Base-by-base conservation (phyloP, 2,113 vertebrate species). In the Rynchops niger region DNA sequence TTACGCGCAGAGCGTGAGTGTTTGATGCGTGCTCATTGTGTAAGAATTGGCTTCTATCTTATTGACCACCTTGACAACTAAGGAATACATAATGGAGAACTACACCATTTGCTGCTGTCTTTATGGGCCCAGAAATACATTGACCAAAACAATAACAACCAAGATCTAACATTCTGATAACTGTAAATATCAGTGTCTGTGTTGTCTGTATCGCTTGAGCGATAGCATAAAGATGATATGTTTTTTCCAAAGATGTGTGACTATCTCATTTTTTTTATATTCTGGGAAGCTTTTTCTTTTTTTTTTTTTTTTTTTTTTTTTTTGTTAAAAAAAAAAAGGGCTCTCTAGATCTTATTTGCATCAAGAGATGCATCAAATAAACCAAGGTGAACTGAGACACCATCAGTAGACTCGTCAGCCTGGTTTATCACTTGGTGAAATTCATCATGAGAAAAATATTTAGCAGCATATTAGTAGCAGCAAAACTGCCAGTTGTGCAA, bases 381-480 rank as follows among this genome's bases (percentile, higher is more conserved):
- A 40, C 43, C 49, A 91, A 80, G 65, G 78, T 93, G 91, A 96
- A 82, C 83, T 56, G 92, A 59, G 73, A 65, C 40, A 38, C 30
- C 15, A 15, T 71, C n/a, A 69, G 73, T 56, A 92, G 53, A 93
- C 92, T 95, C 93, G 70, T 97, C 86, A 96, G 70, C 38, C 49
- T 1, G 2, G 66, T 93, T 97, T 95, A 95, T 95, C 91, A 77
- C 84, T 94, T 97, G 85, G 45, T 93, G 95, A 93, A 93, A 90
- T 67, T 88, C 42, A 93, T 97, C 88, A 97, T 86, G 58, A 91
- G 89, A 85, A 94, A 95, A 97, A 70, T 95, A 95, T 92, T 92
- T 96, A 83, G 89, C 93, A 96, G 86, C 82, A 11, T 95, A 90
- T 96, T 95, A 96, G 96, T 61, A 97, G 58, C 53, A 95, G 86